phyloP scores from a whole-genome alignment of 2,113 vertebrate genomes.

The Talpa occidentalis region DNA sequence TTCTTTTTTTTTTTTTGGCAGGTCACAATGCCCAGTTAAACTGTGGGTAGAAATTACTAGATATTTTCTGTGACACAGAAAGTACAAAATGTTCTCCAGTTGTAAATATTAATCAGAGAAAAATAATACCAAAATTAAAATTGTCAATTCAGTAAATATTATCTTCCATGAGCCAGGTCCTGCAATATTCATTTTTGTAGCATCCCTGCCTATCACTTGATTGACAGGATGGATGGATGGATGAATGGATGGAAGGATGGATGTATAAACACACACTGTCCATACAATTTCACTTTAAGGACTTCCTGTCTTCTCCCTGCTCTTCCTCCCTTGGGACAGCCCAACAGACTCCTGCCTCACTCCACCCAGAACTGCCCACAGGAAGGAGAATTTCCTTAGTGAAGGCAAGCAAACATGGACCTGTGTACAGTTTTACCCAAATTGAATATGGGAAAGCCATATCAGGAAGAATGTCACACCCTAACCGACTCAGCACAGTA shows the following conservation, averaged over 20 bases:
- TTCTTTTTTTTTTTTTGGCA: not conserved
- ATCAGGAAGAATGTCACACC: constrained; percentile 55
- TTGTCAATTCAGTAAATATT: not conserved
- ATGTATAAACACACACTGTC: not conserved
- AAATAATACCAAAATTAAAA: not conserved
- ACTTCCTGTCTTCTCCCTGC: not conserved
- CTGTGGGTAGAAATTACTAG: not conserved
- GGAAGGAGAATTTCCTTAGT: constrained; percentile 64
- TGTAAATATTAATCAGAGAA: not conserved
- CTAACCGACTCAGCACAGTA: not conserved
- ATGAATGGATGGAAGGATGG: not conserved
- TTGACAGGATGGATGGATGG: not conserved
- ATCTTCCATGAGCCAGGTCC: not conserved
- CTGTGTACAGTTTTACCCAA: constrained; percentile 51
- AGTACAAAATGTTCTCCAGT: not conserved
- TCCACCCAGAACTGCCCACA: constrained; percentile 41
- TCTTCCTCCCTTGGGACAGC: not conserved
- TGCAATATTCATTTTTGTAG: not conserved
- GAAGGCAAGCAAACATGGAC: constrained; percentile 39
- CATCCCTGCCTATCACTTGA: not conserved
- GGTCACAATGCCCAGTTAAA: not conserved
- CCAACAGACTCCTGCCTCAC: constrained; percentile 9
- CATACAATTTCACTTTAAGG: not conserved
- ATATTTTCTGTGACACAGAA: not conserved
- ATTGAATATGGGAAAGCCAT: constrained; percentile 53